Evolutionary conservation across 2,113 vertebrate genomes (phyloP), one percentile per base, ranked within the genome.

Genomic region (Tetraodon nigroviridis): DNA sequence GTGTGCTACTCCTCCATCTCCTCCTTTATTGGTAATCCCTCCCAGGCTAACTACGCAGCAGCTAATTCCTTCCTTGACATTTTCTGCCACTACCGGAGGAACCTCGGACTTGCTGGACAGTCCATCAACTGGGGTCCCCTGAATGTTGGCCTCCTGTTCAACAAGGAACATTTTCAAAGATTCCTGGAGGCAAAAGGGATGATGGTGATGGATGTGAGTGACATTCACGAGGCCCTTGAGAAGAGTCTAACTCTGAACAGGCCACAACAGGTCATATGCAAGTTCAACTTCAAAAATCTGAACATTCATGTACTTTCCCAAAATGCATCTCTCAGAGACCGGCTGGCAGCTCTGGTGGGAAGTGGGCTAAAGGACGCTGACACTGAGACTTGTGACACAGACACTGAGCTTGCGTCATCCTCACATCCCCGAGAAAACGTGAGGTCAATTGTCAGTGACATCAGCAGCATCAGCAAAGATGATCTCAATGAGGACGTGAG

Each of bases 61-160:
- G 94, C 94, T 65, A 95, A 95, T 61, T 93, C 92, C 0, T 95
- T 95, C 71, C 84, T 93, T 3, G 93, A 94, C 51, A 20, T 64
- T 0, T 93, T 95, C 79, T 93, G 92, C 61, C 90, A 92, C 68
- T 94, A 92, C 52, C 79, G 92, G 55, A 90, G 91, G 75, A 93
- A 92, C 62, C 61, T 81, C 29, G 92, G 92, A 7, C 90, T 94
- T 55, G 77, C 88, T 51, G 93, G 89, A 47, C 93, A 95, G 62
- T 89, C 92, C 55, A 90, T 95, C 71, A 95, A 93, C 81, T 94
- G 92, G 92, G 93, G 94, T 18, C 90, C 91, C 48, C 71, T 95
- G 68, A 93, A 94, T 64, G 76, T 94, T 0, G 92, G 93, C 11
- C 58, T 92, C 20, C 64, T 94, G 69, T 76, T 91, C 55, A 89